Base-by-base conservation (phyloP, 2,888 invertebrate species). In the Tigriopus californicus region DNA sequence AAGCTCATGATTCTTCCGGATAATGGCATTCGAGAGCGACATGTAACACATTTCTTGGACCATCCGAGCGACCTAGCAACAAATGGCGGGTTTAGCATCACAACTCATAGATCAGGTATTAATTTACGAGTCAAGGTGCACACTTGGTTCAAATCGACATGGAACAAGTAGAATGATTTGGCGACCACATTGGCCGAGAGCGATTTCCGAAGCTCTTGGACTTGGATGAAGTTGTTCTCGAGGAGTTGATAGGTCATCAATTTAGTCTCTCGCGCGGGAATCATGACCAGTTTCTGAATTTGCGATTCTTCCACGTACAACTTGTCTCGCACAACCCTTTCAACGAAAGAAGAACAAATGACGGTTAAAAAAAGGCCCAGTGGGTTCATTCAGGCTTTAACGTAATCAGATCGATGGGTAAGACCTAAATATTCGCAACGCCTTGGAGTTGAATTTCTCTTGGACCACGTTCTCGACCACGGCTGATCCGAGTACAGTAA, bases 391-490 rank as follows among this genome's bases (percentile, higher is more conserved):
- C n/a, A n/a, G n/a, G n/a, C n/a, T n/a, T n/a, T n/a, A n/a, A n/a
- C n/a, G n/a, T n/a, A n/a, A n/a, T n/a, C n/a, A n/a, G n/a, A n/a
- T n/a, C n/a, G n/a, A n/a, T n/a, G n/a, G n/a, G n/a, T n/a, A n/a
- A n/a, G 3, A 33, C 33, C 33, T n/a, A 52, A 59, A 59, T 8
- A 59, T 59, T 22, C 59, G n/a, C 41, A 59, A 33, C 2, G 59
- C 48, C 25, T 60, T 60, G 25, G 60, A 60, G n/a, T 56, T 49
- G 40, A 58, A 55, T 33, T 41, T 33, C 24, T 56, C 55, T 11
- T 58, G 49, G 10, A 60, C 42, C n/a, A 60, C 46, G n/a, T 60
- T 57, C n/a, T 60, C 54, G 47, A 46, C 15, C 5, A 56, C 48
- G 11, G 60, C 56, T 20, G 33, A 15, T 1, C 42, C 56, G 5